These are phyloP conservation scores for Myripristis murdjan DNA, from an alignment of 2,797 vertebrate genomes.

Conservation along the genomic window DNA sequence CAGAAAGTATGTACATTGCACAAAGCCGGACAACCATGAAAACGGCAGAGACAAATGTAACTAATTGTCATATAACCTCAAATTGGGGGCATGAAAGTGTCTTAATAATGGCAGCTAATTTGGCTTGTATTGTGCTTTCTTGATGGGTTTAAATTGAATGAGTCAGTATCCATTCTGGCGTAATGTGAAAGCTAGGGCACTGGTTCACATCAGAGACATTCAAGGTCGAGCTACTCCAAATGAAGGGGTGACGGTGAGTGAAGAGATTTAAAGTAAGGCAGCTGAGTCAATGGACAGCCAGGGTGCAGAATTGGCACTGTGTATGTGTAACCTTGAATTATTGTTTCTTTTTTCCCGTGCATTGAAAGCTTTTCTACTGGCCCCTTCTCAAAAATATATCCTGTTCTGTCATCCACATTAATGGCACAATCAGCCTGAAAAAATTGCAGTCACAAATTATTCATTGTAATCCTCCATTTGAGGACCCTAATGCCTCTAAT, in stretches of 20 bases:
- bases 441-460: slow-evolving; percentile 77
- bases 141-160: slow-evolving; percentile 78
- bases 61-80: slow-evolving; percentile 70
- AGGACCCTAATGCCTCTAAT: slow-evolving; percentile 78
- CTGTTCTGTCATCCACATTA: slow-evolving; percentile 68
- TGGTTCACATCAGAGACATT: slow-evolving; percentile 73
- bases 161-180: slow-evolving; percentile 78
- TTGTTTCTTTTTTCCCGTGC: slow-evolving; percentile 40
- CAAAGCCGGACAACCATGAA: slow-evolving; percentile 9
- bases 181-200: slow-evolving; percentile 75
- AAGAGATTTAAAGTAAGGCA: slow-evolving; percentile 73
- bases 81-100: slow-evolving; percentile 63
- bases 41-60: slow-evolving; percentile 62
- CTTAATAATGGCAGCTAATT: slow-evolving; percentile 81
- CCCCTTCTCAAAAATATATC: slow-evolving; percentile 57
- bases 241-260: slow-evolving; percentile 62
- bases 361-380: slow-evolving; percentile 65
- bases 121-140: slow-evolving; percentile 73
- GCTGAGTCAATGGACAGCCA: slow-evolving; percentile 69
- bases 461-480: slow-evolving; percentile 78
- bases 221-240: slow-evolving; percentile 71
- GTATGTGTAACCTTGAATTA: slow-evolving; percentile 78
- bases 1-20: background rate
- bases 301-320: slow-evolving; percentile 54
- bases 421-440: slow-evolving; percentile 70